These are phyloP conservation scores for Anaspis maculata DNA, from an alignment of 2,888 invertebrate species.

Conservation along the genomic window DNA sequence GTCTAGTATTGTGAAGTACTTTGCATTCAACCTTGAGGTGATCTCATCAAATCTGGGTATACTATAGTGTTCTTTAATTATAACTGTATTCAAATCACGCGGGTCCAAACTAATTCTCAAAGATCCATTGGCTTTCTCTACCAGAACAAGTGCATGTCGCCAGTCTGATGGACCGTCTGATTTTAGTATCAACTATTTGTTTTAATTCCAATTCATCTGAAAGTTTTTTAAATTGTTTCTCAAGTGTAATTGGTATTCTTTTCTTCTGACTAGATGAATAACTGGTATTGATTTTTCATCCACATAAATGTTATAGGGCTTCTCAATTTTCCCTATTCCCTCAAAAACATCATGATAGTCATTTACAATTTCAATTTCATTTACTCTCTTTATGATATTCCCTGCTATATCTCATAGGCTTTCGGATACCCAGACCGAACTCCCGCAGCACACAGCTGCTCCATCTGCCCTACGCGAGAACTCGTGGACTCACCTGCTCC, in stretches of 20 bases:
- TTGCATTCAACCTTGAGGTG: conserved; percentile 10
- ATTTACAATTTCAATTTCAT: conserved; percentile 1
- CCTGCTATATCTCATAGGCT: too few relatives aligned
- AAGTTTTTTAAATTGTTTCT: conserved; percentile 4
- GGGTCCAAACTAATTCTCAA: conserved; percentile 18
- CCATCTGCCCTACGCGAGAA: too few relatives aligned
- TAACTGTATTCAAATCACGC: conserved; percentile 14
- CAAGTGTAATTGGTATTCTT: conserved; percentile 6
- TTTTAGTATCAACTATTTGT: conserved; percentile 3
- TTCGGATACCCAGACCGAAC: too few relatives aligned
- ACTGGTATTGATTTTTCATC: conserved; percentile 2
- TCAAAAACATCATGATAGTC: conserved; percentile 5
- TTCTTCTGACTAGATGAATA: conserved; percentile 8
- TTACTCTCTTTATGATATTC: conserved; percentile 3
- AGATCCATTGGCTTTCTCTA: conserved; percentile 12
- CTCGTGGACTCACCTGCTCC: too few relatives aligned
- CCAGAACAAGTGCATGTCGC: conserved; percentile 18
- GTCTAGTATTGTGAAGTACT: conserved; percentile 12
- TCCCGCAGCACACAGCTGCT: too few relatives aligned
- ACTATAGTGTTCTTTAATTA: conserved; percentile 8
- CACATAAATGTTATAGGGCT: conserved; percentile 11
- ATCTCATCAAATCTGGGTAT: conserved; percentile 15
- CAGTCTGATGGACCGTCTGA: conserved; percentile 15
- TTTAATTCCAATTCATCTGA: conserved; percentile 8
- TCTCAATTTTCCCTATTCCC: conserved; percentile 6